Evolutionary conservation across 2,113 vertebrate species (phyloP).

Genomic region (Pipra filicauda): DNA sequence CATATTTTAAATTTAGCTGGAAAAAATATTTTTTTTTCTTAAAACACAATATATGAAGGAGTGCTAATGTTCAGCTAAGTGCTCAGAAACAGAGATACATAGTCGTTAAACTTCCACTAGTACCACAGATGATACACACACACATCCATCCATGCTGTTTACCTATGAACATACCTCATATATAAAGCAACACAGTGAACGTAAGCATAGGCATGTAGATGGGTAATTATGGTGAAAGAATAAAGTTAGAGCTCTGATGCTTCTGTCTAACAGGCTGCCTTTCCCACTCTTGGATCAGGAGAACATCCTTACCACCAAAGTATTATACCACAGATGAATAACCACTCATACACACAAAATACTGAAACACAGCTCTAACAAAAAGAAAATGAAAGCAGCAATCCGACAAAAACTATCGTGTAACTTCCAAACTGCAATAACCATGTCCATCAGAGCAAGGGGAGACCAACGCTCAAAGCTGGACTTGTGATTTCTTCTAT

Average conservation of each 20-base stretch:
- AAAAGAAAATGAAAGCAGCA: neutral
- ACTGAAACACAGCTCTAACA: neutral
- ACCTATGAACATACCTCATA: neutral
- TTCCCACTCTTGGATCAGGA: neutral
- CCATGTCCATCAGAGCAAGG: neutral
- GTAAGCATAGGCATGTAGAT: neutral
- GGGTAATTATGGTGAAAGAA: neutral
- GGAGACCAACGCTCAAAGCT: neutral
- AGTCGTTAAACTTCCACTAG: neutral
- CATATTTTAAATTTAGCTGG: neutral
- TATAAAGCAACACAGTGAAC: neutral
- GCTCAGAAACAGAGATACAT: neutral
- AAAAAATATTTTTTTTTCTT: neutral
- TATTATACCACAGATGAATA: neutral
- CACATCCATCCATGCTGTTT: neutral
- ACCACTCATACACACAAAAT: accelerated
- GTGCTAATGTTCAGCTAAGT: neutral
- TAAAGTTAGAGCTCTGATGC: neutral
- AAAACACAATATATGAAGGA: neutral
- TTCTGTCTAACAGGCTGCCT: neutral
- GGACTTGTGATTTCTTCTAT: neutral
- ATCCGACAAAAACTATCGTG: neutral
- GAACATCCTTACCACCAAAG: neutral
- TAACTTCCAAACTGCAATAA: neutral
- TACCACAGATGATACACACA: neutral